A percentile compares a stretch with the other conserved stretches of the same genome.
phyloP scores from a whole-genome alignment of 1,140 invertebrate species.

The Rhyzopertha dominica region DNA sequence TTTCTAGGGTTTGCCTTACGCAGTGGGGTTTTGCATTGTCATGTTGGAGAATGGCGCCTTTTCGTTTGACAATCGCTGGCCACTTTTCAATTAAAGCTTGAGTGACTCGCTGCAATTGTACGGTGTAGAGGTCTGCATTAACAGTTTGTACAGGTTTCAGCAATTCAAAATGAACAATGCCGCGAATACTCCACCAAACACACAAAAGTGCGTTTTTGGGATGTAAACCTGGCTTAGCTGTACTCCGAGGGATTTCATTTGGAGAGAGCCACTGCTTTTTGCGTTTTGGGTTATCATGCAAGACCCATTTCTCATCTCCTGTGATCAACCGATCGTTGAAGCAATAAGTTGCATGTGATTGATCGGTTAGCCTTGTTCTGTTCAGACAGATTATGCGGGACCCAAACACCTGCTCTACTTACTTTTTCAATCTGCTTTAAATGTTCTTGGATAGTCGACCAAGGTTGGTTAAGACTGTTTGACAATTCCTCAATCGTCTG shows the following conservation, averaged over 20 bases:
- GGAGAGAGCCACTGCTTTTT: constrained; percentile 4
- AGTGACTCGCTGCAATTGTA: constrained; percentile 2
- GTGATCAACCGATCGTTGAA: constrained; percentile 8
- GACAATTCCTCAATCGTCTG: too few species aligned
- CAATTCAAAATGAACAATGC: constrained; percentile 17
- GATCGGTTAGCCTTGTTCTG: too few species aligned
- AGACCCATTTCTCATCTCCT: constrained; percentile 12
- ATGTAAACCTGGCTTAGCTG: constrained; percentile 2
- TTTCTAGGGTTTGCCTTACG: constrained; percentile 5
- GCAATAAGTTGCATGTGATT: constrained; percentile 9
- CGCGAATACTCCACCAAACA: constrained; percentile 12
- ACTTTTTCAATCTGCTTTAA: too few species aligned
- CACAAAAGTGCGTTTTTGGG: constrained; percentile 11
- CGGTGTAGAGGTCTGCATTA: constrained; percentile 15
- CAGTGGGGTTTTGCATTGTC: constrained; percentile 18
- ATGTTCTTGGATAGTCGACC: constrained; percentile 2
- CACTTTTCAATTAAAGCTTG: constrained; percentile 2
- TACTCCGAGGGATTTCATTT: too few species aligned
- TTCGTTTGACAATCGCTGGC: constrained; percentile 16
- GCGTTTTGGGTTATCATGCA: constrained; percentile 8
- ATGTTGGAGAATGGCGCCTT: too few species aligned
- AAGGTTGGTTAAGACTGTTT: too few species aligned
- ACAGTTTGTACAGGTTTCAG: constrained; percentile 20
- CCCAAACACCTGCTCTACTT: too few species aligned
- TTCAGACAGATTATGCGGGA: too few species aligned